Percentiles rank a stretch among this genome's conserved stretches.
Evolutionary conservation across 1,140 invertebrate species (phyloP).

Genomic region (Aricia agestis): DNA sequence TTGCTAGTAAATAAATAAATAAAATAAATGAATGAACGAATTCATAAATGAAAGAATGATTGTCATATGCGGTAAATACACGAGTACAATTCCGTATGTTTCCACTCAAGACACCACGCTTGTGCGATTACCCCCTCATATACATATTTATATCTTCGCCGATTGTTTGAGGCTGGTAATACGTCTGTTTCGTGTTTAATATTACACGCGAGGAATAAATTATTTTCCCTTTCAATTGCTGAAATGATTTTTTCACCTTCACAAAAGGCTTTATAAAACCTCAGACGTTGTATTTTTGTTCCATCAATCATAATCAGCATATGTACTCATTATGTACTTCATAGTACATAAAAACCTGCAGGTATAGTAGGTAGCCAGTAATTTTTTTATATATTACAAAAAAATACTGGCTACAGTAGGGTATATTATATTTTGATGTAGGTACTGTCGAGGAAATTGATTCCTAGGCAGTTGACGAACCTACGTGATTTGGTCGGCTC

Average conservation of each 20-base stretch:
- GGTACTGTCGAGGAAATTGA: too few species aligned
- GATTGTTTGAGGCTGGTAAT: not conserved
- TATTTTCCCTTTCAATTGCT: not conserved
- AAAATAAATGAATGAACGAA: too few species aligned
- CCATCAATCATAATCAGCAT: not conserved
- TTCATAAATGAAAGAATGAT: too few species aligned
- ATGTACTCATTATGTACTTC: not conserved
- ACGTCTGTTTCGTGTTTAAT: not conserved
- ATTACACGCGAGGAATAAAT: not conserved
- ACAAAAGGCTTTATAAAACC: not conserved
- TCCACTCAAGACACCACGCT: conserved; percentile 14
- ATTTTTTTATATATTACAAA: too few species aligned
- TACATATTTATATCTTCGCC: conserved; percentile 26
- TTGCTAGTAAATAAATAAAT: too few species aligned
- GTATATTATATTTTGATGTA: too few species aligned
- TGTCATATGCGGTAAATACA: not conserved
- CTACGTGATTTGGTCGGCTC: too few species aligned
- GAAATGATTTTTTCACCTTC: not conserved
- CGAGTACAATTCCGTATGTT: conserved; percentile 22
- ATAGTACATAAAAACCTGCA: not conserved
- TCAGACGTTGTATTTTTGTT: not conserved
- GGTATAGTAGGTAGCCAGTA: too few species aligned
- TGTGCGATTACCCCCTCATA: conserved; percentile 25
- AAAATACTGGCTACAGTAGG: too few species aligned
- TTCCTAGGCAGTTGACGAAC: too few species aligned